Percentiles rank a stretch among this genome's conserved stretches.
phyloP scores from a whole-genome alignment of 2,113 vertebrate species.

The Macquaria ambigua region DNA sequence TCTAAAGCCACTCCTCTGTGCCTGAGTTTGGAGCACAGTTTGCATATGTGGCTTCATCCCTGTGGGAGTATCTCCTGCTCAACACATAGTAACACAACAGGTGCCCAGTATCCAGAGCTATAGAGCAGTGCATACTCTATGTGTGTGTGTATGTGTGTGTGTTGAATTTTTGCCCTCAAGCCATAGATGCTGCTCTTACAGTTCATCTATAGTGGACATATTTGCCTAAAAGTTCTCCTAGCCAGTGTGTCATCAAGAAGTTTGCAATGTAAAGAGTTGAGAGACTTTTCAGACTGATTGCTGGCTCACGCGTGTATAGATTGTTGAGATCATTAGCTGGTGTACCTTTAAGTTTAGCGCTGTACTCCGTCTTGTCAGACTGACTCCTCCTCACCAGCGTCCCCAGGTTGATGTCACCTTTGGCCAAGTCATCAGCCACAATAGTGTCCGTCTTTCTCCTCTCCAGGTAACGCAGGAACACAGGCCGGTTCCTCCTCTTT shows the following conservation, averaged over 20 bases:
- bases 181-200: background rate
- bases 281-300: background rate
- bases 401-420: slow-evolving; percentile 86
- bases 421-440: slow-evolving; percentile 78
- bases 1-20: slow-evolving; percentile 74
- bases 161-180: slow-evolving; percentile 14
- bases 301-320: slow-evolving; percentile 42
- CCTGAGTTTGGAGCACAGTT: slow-evolving; percentile 76
- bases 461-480: slow-evolving; percentile 92
- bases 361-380: slow-evolving; percentile 97
- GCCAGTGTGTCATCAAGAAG: background rate
- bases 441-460: slow-evolving; percentile 94
- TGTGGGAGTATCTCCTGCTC: slow-evolving; percentile 78
- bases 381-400: slow-evolving; percentile 92
- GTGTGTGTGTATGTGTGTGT: background rate
- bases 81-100: slow-evolving; percentile 84
- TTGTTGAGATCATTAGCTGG: slow-evolving; percentile 71
- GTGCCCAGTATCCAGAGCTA: slow-evolving; percentile 75
- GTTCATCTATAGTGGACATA: background rate
- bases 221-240: background rate
- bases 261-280: slow-evolving; percentile 39
- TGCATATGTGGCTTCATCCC: slow-evolving; percentile 87
- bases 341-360: slow-evolving; percentile 94
- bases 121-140: background rate
- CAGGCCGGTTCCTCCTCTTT: slow-evolving; percentile 87